Percentiles rank a stretch among this genome's conserved stretches.
Evolutionary conservation across 2,797 vertebrate species (phyloP).

Genomic region (Pelodytes ibericus): DNA sequence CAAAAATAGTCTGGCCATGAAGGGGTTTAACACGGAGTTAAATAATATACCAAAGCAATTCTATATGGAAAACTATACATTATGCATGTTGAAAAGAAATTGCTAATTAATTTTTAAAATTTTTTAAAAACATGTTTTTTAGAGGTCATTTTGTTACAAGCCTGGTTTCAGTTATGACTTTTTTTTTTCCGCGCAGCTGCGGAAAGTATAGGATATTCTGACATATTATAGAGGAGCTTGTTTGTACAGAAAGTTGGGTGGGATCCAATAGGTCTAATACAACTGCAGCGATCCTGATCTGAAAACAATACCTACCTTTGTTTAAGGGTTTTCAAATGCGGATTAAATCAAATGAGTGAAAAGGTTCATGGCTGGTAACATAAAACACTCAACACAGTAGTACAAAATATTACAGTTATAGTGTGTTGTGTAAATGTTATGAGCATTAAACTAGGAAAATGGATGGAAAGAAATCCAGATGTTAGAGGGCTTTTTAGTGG

Average conservation of each 20-base stretch:
- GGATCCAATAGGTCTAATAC: constrained; percentile 57
- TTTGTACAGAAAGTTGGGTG: constrained; percentile 62
- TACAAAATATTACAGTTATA: constrained; percentile 18
- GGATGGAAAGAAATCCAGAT: background rate
- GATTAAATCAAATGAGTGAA: constrained; percentile 10
- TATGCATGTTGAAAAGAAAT: too few species aligned
- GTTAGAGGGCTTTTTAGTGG: background rate
- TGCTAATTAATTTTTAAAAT: too few species aligned
- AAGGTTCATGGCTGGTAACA: constrained; percentile 20
- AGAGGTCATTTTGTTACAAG: background rate
- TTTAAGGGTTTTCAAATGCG: constrained; percentile 33
- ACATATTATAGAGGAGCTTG: constrained; percentile 61
- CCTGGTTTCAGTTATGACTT: constrained; percentile 40
- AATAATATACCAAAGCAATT: too few species aligned
- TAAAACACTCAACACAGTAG: constrained; percentile 32
- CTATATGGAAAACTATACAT: too few species aligned
- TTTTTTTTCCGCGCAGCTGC: constrained; percentile 18
- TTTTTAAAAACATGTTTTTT: too few species aligned
- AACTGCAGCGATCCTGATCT: constrained; percentile 46
- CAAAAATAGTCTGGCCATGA: too few species aligned
- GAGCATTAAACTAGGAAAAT: background rate
- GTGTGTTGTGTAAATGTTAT: background rate
- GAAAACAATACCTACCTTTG: constrained; percentile 56
- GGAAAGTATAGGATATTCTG: constrained; percentile 62
- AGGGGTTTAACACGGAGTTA: too few species aligned